Base-by-base conservation (phyloP, 2,797 vertebrate species). In the Rhabdomys pumilio region DNA sequence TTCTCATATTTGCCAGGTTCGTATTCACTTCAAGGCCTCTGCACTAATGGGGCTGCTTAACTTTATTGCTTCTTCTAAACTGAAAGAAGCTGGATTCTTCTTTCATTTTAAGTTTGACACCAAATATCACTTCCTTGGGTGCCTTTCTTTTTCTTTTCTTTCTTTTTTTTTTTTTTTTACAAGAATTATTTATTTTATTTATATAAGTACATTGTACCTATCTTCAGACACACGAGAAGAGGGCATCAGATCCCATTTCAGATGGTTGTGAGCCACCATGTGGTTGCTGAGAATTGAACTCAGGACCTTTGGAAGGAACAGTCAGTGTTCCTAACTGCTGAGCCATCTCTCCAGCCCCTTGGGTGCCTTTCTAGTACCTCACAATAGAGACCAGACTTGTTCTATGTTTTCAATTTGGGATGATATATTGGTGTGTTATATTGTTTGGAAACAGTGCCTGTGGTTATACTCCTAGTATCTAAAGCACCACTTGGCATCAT, bases 41-140 rank as follows among this genome's bases (percentile, higher is more conserved):
- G 26, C 12, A 50, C 63, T 79, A 72, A 15, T 38, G 73, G 0
- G 85, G 47, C 41, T 24, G 14, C 79, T 67, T 75, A n/a, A 76
- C 63, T 69, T 34, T 4, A 89, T 26, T 95, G 34, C 57, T 73
- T 80, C 20, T 84, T 53, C 20, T 31, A 19, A 55, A 95, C 29
- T 29, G 80, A 19, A 81, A 84, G 19, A 83, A 91, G 44, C 50
- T 94, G 19, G 29, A 84, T 81, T 55, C 20, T 69, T 89, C 38
- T 87, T 55, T 76, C 38, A 67, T 91, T 92, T n/a, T 61, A 72
- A 95, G 24, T n/a, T 82, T 17, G 24, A 10, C 22, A 87, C 92
- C 67, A 89, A 95, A 63, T 80, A 20, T 85, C 85, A 88, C 6
- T 76, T 92, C 73, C 50, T 91, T 41, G 89, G 41, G 50, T 14